Base-by-base conservation (phyloP, 2,113 vertebrate genomes). In the Salvator merianae region DNA sequence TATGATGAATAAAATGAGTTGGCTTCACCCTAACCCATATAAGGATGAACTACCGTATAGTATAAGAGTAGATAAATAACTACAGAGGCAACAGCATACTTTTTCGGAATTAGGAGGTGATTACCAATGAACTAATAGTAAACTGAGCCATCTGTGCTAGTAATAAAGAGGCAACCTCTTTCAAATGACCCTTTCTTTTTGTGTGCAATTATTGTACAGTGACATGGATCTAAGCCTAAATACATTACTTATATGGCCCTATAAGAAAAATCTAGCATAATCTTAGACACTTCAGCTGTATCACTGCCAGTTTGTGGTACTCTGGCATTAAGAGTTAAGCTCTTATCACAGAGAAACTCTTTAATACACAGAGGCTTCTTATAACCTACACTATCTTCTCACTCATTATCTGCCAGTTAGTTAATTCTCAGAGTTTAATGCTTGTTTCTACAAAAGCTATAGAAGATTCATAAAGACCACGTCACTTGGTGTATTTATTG, bases 391-490 rank as follows among this genome's bases (percentile, higher is more conserved):
- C 6, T 26, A 28, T 34, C 12, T 20, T 2, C 36, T 66, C 26
- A 75, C 20, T 34, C 40, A 74, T 34, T 16, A 12, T 34, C 16
- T 69, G 10, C 3, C 34, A 84, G 65, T 7, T 77, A 13, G 43
- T 10, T 77, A 69, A 18, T 10, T 22, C 63, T 38, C 32, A 84
- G 18, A 59, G 26, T 65, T 65, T 65, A 65, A 65, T 28, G 13
- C 5, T 30, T 40, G 3, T 34, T 43, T 62, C 5, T 83, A 79
- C 26, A n/a, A 5, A 9, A 40, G 1, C 22, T 34, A 65, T 83
- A 16, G 47, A 75, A 84, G n/a, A 79, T 3, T 9, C 50, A 85
- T 78, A 88, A 90, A 68, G 12, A 88, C 59, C 26, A 83, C 81
- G 34, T 36, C 5, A 75, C 9, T 73, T 40, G 7, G 36, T 74